Conservation (phyloP, 2,888 invertebrate species). For the Muscina levida region DNA sequence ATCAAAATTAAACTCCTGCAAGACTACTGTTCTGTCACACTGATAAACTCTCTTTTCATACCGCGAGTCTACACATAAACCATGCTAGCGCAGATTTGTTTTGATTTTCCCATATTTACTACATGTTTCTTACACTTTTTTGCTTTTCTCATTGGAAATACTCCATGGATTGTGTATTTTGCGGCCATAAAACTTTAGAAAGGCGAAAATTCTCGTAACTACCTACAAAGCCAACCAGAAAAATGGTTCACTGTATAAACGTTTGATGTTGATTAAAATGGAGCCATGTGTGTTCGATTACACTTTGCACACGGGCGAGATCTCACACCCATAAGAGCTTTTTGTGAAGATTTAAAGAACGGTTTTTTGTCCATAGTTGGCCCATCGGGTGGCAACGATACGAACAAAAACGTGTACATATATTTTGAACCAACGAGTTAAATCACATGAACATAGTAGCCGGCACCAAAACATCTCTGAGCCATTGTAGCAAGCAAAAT, state of each 20-base stretch:
- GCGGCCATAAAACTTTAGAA: conserved; percentile 62
- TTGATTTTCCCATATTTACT: conserved; percentile 62
- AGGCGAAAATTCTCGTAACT: conserved; percentile 23
- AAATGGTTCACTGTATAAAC: conserved; percentile 47
- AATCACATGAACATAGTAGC: neutral
- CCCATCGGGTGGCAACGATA: no score
- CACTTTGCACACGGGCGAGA: conserved; percentile 28
- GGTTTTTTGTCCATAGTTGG: conserved; percentile 46
- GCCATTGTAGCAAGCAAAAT: no score
- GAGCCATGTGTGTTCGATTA: conserved; percentile 68
- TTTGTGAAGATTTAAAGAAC: conserved; percentile 61
- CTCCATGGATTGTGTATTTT: conserved; percentile 55
- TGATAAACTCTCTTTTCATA: conserved; percentile 26
- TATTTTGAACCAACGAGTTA: no score
- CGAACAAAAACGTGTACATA: no score
- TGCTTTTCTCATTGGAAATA: conserved; percentile 48
- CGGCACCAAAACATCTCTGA: neutral
- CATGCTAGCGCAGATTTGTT: conserved; percentile 65
- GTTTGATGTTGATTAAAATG: conserved; percentile 69
- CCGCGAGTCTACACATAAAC: conserved; percentile 51
- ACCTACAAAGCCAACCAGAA: conserved; percentile 12
- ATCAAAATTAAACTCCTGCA: no score
- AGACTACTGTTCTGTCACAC: conserved; percentile 40
- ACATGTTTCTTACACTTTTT: conserved; percentile 16
- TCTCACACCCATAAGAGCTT: conserved; percentile 56